Base-by-base conservation (phyloP, 37 sponge, comb jelly and placozoan genomes). In the Crambe crambe region DNA sequence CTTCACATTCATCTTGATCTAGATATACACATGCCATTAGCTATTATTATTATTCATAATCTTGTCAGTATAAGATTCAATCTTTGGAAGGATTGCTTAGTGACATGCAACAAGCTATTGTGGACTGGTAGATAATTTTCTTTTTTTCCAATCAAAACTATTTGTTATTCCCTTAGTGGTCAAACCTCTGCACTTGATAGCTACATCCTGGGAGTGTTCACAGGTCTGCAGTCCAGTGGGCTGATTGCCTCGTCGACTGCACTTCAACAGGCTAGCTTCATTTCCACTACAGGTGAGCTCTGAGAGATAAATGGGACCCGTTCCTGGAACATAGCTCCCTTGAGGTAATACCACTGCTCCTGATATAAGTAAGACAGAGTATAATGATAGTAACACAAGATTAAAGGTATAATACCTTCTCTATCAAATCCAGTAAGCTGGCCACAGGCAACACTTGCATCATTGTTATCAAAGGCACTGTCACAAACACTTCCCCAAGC, bases 401-500 rank as follows among this genome's bases (percentile, higher is more conserved):
- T 61, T 23, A 23, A 68, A 68, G 30, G 30, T 8, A 68, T 12
- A 37, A 68, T 37, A 72, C 51, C 78, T 27, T 43, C 31, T 29
- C 62, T 21, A 29, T 10, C 10, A 31, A 70, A 70, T 3, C 77
- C 77, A 56, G 35, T 43, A 17, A 79, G 23, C 38, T 79, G 68
- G 32, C 39, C 2, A 68, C 79, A 79, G 32, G 69, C 68, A 35
- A 79, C 79, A 32, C 10, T 21, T 10, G 79, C 79, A 79, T 79
- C 79, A 23, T 37, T 25, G 34, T 1, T 22, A n/a, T 35, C 79
- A 79, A 79, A 79, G 10, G 3, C 0, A 36, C n/a, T 68, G 57
- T 68, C 38, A 51, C 79, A 79, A 12, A 79, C 37, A 5, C 68
- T 79, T 3, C 79, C 79, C 79, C 79, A 79, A n/a, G 79, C 79